A percentile compares a stretch with the other conserved stretches of the same genome.
These are phyloP conservation scores for Eurosta solidaginis DNA, from an alignment of 1,140 invertebrate genomes.

Conservation along the genomic window DNA sequence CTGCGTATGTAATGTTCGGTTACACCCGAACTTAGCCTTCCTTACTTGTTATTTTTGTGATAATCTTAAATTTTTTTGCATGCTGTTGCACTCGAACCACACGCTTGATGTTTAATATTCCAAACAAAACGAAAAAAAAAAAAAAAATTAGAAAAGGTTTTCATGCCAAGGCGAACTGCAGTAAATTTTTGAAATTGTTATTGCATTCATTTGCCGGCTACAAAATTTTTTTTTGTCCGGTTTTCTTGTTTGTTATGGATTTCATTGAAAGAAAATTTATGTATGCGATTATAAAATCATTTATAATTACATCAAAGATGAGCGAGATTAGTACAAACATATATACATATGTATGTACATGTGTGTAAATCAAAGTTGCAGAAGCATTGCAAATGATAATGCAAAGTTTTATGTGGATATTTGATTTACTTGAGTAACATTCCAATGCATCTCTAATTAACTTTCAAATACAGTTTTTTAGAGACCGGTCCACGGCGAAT, in stretches of 20 bases:
- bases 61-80: neutral
- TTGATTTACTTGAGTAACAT: neutral
- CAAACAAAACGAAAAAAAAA: neutral
- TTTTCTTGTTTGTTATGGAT: no score
- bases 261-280: neutral
- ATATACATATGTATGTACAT: neutral
- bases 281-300: neutral
- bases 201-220: neutral
- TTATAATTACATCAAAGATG: neutral
- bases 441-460: no score
- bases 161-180: slow-evolving; percentile 33
- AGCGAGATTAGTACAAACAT: neutral
- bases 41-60: no score
- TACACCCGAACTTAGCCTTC: no score
- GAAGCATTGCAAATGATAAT: no score
- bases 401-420: no score
- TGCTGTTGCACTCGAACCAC: neutral
- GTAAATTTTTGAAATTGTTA: slow-evolving; percentile 16
- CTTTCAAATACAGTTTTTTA: no score
- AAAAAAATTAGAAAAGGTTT: slow-evolving; percentile 28
- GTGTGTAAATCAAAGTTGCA: no score
- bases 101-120: neutral
- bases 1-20: no score
- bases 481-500: no score
- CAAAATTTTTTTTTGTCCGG: neutral